Evolutionary conservation across 2,888 invertebrate species (phyloP).

Genomic region (Encarsia formosa): DNA sequence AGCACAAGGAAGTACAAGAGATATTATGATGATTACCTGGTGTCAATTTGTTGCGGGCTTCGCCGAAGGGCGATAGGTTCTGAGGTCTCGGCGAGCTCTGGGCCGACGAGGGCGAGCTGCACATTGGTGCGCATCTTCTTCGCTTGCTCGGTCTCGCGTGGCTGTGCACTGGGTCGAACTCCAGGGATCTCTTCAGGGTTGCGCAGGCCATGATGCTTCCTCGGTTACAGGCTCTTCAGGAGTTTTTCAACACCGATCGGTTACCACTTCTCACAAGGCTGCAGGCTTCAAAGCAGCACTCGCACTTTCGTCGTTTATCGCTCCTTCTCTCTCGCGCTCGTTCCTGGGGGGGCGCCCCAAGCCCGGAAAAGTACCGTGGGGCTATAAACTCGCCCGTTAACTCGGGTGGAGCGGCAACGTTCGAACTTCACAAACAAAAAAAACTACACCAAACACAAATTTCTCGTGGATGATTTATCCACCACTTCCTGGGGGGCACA

Average conservation of each 20-base stretch:
- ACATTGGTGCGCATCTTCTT: slow-evolving; percentile 84
- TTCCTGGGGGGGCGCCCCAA: slow-evolving; percentile 5
- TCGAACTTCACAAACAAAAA: too few relatives aligned
- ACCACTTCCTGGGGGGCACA: too few relatives aligned
- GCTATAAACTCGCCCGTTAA: neutral
- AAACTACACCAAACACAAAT: too few relatives aligned
- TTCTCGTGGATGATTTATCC: too few relatives aligned
- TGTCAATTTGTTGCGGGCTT: slow-evolving; percentile 80
- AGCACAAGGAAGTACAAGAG: too few relatives aligned
- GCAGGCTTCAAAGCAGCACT: too few relatives aligned
- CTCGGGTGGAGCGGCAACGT: neutral
- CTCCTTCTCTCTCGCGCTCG: neutral
- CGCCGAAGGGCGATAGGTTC: slow-evolving; percentile 77
- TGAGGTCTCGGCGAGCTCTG: slow-evolving; percentile 40
- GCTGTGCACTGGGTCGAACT: slow-evolving; percentile 89
- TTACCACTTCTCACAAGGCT: too few relatives aligned
- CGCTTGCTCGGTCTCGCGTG: slow-evolving; percentile 80
- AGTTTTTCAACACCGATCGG: slow-evolving; percentile 4
- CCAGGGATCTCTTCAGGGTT: slow-evolving; percentile 90
- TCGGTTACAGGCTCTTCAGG: slow-evolving; percentile 47
- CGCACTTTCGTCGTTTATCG: neutral
- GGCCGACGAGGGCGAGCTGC: slow-evolving; percentile 58
- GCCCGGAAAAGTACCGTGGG: slow-evolving; percentile 5
- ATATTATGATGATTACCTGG: too few relatives aligned
- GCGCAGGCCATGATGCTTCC: slow-evolving; percentile 84